Evolutionary conservation across 1,140 invertebrate genomes (phyloP).

Genomic region (Portunus trituberculatus): DNA sequence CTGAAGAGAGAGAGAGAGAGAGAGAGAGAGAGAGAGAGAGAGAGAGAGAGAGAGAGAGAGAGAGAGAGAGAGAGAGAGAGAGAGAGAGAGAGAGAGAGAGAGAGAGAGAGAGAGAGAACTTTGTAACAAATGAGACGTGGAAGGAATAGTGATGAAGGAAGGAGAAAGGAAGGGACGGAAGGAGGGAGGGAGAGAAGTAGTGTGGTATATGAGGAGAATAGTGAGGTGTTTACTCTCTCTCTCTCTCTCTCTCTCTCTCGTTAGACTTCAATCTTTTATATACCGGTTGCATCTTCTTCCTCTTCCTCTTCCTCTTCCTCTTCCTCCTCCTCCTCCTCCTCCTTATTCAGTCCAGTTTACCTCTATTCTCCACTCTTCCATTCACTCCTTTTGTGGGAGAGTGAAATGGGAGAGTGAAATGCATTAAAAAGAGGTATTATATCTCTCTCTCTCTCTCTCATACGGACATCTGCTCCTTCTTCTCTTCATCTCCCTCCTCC

Average conservation of each 20-base stretch:
- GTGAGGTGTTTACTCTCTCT: conserved; percentile 17
- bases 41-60: too few relatives aligned
- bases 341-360: background rate
- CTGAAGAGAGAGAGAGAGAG: background rate
- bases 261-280: background rate
- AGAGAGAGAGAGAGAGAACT: too few relatives aligned
- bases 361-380: too few relatives aligned
- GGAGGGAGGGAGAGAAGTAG: background rate
- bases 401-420: too few relatives aligned
- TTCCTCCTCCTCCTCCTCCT: background rate
- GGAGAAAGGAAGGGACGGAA: background rate
- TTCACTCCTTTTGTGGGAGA: too few relatives aligned
- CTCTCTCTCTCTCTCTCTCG: conserved; percentile 35
- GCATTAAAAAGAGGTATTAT: too few relatives aligned
- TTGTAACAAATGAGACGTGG: background rate
- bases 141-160: background rate
- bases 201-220: background rate
- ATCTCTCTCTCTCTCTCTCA: too few relatives aligned
- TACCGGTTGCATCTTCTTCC: background rate
- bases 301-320: background rate
- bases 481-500: too few relatives aligned
- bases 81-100: too few relatives aligned
- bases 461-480: background rate
- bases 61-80: too few relatives aligned
- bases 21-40: too few relatives aligned